Conservation (phyloP, 2,113 vertebrate species). For the Hyaena hyaena region DNA sequence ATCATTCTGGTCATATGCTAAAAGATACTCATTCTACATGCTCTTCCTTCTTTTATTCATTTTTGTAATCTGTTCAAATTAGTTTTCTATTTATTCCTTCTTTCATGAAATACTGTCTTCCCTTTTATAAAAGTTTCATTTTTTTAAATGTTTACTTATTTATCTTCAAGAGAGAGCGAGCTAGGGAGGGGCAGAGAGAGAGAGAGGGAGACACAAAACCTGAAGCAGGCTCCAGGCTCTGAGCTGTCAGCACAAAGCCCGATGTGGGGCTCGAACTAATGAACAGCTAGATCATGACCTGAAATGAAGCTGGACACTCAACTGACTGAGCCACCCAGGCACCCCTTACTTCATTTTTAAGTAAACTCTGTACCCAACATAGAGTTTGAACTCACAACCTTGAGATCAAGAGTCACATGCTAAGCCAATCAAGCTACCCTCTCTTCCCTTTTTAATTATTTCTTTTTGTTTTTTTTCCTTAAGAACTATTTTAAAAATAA, state of each 20-base stretch:
- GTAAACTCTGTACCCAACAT: not conserved
- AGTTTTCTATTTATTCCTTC: not conserved
- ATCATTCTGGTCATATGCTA: not conserved
- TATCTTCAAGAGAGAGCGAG: too few species aligned
- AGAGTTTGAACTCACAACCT: not conserved
- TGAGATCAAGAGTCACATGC: not conserved
- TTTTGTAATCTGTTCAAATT: slow-evolving; percentile 22
- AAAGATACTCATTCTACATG: not conserved
- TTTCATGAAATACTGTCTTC: not conserved
- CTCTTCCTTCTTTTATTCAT: not conserved
- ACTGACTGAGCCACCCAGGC: too few species aligned
- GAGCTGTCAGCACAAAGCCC: too few species aligned
- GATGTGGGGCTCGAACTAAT: too few species aligned
- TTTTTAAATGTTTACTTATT: too few species aligned
- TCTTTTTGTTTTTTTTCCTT: not conserved
- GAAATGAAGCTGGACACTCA: too few species aligned
- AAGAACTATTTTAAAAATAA: slow-evolving; percentile 44
- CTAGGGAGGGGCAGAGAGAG: too few species aligned
- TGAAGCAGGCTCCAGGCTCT: too few species aligned
- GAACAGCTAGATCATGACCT: too few species aligned
- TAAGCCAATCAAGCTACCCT: not conserved
- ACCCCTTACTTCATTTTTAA: not conserved
- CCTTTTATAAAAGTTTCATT: not conserved
- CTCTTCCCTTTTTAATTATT: not conserved
- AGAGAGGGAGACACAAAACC: too few species aligned